Evolutionary conservation across 2,888 invertebrate genomes (phyloP).

Genomic region (Polydrusus tereticollis): DNA sequence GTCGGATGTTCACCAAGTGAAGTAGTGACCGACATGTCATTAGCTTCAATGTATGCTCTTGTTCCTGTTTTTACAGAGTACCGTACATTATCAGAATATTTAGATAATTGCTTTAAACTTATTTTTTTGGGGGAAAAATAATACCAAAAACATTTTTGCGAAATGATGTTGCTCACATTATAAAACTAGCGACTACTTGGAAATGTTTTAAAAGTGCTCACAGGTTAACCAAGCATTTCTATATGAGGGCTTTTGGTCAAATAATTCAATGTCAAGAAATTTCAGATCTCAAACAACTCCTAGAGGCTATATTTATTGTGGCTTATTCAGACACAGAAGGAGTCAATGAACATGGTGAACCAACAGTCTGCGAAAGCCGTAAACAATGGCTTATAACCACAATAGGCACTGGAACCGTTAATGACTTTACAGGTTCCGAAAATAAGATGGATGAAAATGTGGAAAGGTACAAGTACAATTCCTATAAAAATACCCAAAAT

Average conservation of each 20-base stretch:
- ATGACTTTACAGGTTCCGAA: neutral
- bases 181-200: neutral
- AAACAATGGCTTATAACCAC: slow-evolving; percentile 37
- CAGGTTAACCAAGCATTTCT: slow-evolving; percentile 4
- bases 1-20: no score
- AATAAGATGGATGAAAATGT: neutral
- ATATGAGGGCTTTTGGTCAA: slow-evolving; percentile 29
- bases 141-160: neutral
- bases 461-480: neutral
- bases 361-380: slow-evolving; percentile 21
- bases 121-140: neutral
- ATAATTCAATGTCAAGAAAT: slow-evolving; percentile 21
- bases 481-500: neutral
- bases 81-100: neutral
- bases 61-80: neutral
- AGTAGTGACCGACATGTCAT: slow-evolving; percentile 4
- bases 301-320: slow-evolving; percentile 27
- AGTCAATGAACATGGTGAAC: slow-evolving; percentile 14
- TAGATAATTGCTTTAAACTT: neutral
- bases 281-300: slow-evolving; percentile 27
- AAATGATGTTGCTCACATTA: slow-evolving; percentile 7
- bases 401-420: slow-evolving; percentile 30
- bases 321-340: slow-evolving; percentile 31
- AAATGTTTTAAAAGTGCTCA: neutral
- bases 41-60: slow-evolving; percentile 5